A percentile compares a stretch with the other conserved stretches of the same genome.
Conservation (phyloP, 2,113 vertebrate genomes). For the Hypanus sabinus region DNA sequence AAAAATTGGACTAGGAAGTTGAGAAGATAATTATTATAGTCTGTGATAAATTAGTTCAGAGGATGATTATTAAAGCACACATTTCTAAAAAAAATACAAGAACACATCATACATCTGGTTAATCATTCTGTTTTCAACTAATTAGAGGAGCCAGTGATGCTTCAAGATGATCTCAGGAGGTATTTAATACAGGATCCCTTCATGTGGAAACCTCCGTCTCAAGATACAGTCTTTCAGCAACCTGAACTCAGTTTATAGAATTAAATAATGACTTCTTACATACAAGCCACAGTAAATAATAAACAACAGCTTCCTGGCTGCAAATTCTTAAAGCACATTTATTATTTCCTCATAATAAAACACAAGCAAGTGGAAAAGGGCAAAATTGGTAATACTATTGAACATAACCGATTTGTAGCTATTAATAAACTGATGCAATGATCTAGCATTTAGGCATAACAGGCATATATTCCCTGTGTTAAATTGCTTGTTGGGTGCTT, state of each 20-base stretch:
- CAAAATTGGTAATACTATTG: not conserved
- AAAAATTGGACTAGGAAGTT: not conserved
- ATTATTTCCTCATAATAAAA: not conserved
- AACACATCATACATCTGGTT: not conserved
- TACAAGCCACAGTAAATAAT: not conserved
- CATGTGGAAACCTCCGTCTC: not conserved
- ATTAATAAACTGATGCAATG: not conserved
- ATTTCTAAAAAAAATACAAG: not conserved
- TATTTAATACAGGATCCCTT: not conserved
- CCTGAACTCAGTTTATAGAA: not conserved
- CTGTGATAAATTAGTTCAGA: not conserved
- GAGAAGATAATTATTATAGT: not conserved
- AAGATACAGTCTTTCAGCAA: no score
- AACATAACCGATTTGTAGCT: not conserved
- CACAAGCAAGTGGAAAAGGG: not conserved
- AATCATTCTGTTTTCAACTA: not conserved
- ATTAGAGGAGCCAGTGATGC: not conserved
- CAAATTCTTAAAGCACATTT: not conserved
- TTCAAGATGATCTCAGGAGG: not conserved
- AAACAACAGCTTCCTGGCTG: not conserved
- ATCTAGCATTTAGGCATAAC: not conserved
- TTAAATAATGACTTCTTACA: not conserved
- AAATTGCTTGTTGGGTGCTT: not conserved
- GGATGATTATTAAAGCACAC: not conserved
- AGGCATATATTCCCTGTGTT: not conserved